phyloP scores from a whole-genome alignment of 2,888 invertebrate species.

The Tetrapedia diversipes region DNA sequence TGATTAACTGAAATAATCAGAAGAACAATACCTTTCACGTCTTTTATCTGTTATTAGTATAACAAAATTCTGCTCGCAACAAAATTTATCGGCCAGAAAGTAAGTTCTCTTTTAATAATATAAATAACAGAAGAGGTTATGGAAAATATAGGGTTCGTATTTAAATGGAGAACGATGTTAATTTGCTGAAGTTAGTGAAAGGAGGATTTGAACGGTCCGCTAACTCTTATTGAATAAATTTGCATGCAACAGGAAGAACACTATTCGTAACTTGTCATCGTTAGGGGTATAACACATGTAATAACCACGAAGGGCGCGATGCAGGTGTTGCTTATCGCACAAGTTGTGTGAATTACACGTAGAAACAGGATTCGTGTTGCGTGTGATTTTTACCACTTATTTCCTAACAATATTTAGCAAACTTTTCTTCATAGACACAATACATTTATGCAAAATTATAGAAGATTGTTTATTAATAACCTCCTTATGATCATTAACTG shows the following conservation, averaged over 20 bases:
- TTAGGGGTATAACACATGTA: slow-evolving; percentile 47
- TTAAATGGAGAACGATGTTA: background rate
- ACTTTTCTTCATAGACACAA: too few relatives aligned
- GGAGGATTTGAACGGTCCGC: slow-evolving; percentile 22
- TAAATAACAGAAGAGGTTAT: too few relatives aligned
- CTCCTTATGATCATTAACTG: too few relatives aligned
- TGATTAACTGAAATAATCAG: too few relatives aligned
- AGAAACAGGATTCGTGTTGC: background rate
- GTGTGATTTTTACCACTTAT: background rate
- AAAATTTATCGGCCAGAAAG: too few relatives aligned
- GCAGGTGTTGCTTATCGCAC: slow-evolving; percentile 27
- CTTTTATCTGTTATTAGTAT: too few relatives aligned
- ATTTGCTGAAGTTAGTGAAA: slow-evolving; percentile 5
- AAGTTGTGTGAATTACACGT: background rate
- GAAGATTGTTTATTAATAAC: too few relatives aligned
- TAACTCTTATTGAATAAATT: slow-evolving; percentile 48
- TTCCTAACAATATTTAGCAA: too few relatives aligned
- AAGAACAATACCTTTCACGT: too few relatives aligned
- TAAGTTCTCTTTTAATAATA: background rate
- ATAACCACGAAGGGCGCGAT: slow-evolving; percentile 42
- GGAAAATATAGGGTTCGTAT: background rate
- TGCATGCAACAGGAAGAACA: slow-evolving; percentile 47
- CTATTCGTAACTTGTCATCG: slow-evolving; percentile 43
- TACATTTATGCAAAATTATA: too few relatives aligned
- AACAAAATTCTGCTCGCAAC: too few relatives aligned